phyloP scores from a whole-genome alignment of 1,140 invertebrate species.

The Metaphire vulgaris region DNA sequence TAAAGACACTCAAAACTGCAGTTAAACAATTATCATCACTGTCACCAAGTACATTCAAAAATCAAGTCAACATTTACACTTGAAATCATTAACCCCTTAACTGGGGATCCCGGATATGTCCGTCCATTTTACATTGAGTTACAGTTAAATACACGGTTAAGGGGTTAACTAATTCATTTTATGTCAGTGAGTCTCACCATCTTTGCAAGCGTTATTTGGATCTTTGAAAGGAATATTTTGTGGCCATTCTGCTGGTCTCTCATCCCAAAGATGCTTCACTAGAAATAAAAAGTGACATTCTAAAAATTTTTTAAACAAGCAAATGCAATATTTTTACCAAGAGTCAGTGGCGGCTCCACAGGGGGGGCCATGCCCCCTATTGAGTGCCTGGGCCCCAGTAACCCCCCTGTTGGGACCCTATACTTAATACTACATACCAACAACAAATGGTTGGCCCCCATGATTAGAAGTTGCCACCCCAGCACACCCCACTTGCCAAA shows the following conservation, averaged over 20 bases:
- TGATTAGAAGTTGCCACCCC: too few relatives aligned
- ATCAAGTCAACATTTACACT: too few relatives aligned
- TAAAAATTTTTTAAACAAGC: not conserved
- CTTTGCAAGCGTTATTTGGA: constrained; percentile 17
- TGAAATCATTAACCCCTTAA: too few relatives aligned
- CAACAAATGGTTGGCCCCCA: not conserved
- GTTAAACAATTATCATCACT: too few relatives aligned
- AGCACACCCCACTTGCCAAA: too few relatives aligned
- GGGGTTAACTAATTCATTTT: too few relatives aligned
- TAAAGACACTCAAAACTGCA: too few relatives aligned
- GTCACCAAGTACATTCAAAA: too few relatives aligned
- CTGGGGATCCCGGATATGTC: too few relatives aligned
- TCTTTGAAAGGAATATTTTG: constrained; percentile 20
- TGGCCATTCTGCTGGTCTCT: constrained; percentile 17
- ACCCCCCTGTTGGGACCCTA: not conserved
- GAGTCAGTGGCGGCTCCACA: not conserved
- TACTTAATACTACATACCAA: not conserved
- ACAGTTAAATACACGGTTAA: too few relatives aligned
- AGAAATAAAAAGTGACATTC: not conserved
- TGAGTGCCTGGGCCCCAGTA: not conserved
- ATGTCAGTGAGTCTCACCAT: too few relatives aligned
- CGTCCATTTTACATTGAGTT: too few relatives aligned
- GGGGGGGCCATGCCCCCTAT: not conserved
- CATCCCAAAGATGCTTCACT: constrained; percentile 23
- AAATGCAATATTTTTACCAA: not conserved